phyloP scores from a whole-genome alignment of 1,140 invertebrate genomes.

The Drosophila sp. region DNA sequence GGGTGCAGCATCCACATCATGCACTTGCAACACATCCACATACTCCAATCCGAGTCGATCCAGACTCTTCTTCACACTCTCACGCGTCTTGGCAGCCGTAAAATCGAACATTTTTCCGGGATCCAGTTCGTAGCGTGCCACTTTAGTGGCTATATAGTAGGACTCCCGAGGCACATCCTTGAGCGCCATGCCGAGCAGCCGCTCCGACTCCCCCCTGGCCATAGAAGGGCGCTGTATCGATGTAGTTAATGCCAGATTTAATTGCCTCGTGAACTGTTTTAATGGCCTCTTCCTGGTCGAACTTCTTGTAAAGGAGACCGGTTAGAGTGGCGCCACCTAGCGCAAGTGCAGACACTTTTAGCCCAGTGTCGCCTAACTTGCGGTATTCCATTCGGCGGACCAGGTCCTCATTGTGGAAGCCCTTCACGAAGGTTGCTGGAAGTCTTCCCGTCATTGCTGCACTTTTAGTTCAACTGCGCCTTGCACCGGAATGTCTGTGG shows the following conservation, averaged over 20 bases:
- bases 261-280: constrained; percentile 89
- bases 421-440: constrained; percentile 86
- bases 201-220: constrained; percentile 93
- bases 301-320: constrained; percentile 52
- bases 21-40: constrained; percentile 94
- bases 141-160: constrained; percentile 97
- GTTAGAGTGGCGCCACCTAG: constrained; percentile 85
- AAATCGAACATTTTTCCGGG: constrained; percentile 94
- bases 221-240: constrained; percentile 96
- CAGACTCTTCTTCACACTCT: constrained; percentile 91
- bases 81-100: constrained; percentile 89
- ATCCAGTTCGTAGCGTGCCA: constrained; percentile 92
- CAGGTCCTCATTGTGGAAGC: constrained; percentile 87
- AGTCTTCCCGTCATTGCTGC: constrained; percentile 54
- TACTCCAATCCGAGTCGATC: constrained; percentile 90
- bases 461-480: constrained; percentile 12
- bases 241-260: constrained; percentile 93
- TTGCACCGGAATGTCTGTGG: not conserved
- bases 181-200: constrained; percentile 92
- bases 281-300: constrained; percentile 87
- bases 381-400: constrained; percentile 87
- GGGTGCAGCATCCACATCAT: constrained; percentile 66
- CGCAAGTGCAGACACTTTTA: constrained; percentile 86
- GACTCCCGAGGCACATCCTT: constrained; percentile 91
- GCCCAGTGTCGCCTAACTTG: constrained; percentile 86